Base-by-base conservation (phyloP, 2,888 invertebrate genomes). In the Lasius fuliginosus region DNA sequence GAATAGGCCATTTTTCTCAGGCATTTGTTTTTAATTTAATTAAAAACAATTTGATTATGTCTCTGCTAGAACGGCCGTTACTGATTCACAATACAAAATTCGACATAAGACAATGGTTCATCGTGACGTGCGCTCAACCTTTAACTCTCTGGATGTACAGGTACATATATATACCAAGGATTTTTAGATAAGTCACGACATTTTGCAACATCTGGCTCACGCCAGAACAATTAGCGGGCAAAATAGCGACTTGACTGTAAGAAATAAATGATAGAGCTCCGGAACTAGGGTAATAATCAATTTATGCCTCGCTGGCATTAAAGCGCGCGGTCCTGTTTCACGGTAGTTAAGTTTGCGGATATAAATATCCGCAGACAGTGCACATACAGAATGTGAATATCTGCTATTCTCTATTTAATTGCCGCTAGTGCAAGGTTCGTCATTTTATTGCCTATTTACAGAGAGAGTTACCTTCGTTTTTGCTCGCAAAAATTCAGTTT, bases 81-180 rank as follows among this genome's bases (percentile, higher is more conserved):
- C 96, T 98, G 68, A 97, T 99, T 88, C 97, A 98, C 95, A 96
- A 98, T 92, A 98, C 98, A 1, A 99, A 99, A 95, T 99, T 99
- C 94, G 99, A 99, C 95, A 99, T 99, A 90, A 96, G 99, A 6
- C 99, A 99, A 95, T 99, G 99, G 99, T 99, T 99, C 95, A 95
- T 99, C 87, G 97, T 99, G 40, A 98, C 99, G 0, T 98, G 97
- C 94, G 98, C 98, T 92, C 98, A 98, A 93, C 99, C 99, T 0
- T 95, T 99, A 53, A 98, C 98, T 0, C 97, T 99, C 86, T 99
- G 98, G 98, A 97, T 99, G 96, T 99, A 99, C 95, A 97, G 97
- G 97, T 97, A 96, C 46, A 46, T 12, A 88, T 65, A 73, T 71
- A 46, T n/a, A 36, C 30, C 27, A 46, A 46, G 71, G 18, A 71